A percentile compares a stretch with the other conserved stretches of the same genome.
These are phyloP conservation scores for Saturnia japonica DNA, from an alignment of 2,888 invertebrate species.

Conservation along the genomic window DNA sequence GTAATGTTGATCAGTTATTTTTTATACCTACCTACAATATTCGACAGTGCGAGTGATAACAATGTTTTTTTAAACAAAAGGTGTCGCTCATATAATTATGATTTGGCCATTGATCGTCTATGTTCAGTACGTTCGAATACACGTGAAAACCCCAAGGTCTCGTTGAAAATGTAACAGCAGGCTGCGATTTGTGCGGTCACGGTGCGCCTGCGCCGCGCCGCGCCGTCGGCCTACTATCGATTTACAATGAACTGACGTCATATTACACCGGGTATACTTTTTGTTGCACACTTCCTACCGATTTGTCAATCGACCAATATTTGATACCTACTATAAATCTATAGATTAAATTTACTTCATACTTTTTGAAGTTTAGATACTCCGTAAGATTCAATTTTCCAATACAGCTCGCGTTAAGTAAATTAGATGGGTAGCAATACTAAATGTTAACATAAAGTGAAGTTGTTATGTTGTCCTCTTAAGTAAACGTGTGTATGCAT, in stretches of 20 bases:
- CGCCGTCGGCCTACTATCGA: slow-evolving; percentile 26
- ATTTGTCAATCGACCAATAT: slow-evolving; percentile 23
- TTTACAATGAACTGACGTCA: slow-evolving; percentile 33
- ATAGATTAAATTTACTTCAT: neutral
- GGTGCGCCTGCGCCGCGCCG: slow-evolving; percentile 18
- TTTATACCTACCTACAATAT: too few relatives aligned
- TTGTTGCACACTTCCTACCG: slow-evolving; percentile 30
- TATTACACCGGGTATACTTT: slow-evolving; percentile 27
- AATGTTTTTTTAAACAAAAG: slow-evolving; percentile 2
- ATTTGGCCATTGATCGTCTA: neutral
- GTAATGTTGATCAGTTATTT: neutral
- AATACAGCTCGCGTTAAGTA: too few relatives aligned
- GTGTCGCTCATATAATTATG: neutral
- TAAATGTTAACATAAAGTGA: too few relatives aligned
- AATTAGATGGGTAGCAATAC: too few relatives aligned
- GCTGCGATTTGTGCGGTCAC: slow-evolving; percentile 53
- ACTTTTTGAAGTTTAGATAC: too few relatives aligned
- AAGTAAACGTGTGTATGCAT: too few relatives aligned
- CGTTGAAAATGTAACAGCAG: slow-evolving; percentile 61
- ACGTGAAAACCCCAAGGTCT: slow-evolving; percentile 75
- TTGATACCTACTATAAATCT: neutral
- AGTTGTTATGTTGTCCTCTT: too few relatives aligned
- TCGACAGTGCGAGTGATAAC: neutral
- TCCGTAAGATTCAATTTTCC: too few relatives aligned
- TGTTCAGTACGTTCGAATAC: slow-evolving; percentile 17